A percentile compares a stretch with the other conserved stretches of the same genome.
These are phyloP conservation scores for Paramuricea clavata DNA, from an alignment of 92 coral and sea anemone species.

Conservation along the genomic window DNA sequence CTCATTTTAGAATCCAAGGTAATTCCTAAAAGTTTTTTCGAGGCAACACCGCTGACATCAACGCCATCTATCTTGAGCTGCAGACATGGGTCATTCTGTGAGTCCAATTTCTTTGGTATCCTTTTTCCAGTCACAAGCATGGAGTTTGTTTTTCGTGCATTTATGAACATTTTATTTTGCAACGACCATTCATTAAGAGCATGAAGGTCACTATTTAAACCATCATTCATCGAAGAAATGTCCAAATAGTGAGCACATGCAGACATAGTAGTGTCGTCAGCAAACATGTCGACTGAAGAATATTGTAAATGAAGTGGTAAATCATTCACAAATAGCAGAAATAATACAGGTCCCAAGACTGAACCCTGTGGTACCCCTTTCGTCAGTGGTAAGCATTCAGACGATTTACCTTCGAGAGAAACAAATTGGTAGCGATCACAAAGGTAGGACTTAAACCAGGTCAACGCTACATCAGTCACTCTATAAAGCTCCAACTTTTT, in stretches of 20 bases:
- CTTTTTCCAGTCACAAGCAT: not conserved
- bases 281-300: not conserved
- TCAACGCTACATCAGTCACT: not conserved
- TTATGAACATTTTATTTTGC: not conserved
- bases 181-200: not conserved
- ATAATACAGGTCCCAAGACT: not conserved
- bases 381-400: not conserved
- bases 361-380: conserved; percentile 3
- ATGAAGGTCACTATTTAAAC: conserved; percentile 10
- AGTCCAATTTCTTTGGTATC: not conserved
- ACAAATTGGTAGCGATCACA: conserved; percentile 10
- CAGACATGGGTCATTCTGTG: not conserved
- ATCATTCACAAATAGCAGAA: not conserved
- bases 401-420: not conserved
- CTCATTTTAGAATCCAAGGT: not conserved
- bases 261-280: conserved; percentile 8
- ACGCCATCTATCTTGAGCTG: not conserved
- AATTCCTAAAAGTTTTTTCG: conserved; percentile 1
- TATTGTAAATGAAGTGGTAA: not conserved
- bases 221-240: not conserved
- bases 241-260: not conserved
- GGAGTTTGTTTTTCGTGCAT: not conserved
- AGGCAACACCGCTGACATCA: not conserved
- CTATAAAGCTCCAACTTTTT: not conserved
- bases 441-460: conserved; percentile 11